Conservation (phyloP, 2,113 vertebrate genomes). For the Oncorhynchus tshawytscha region DNA sequence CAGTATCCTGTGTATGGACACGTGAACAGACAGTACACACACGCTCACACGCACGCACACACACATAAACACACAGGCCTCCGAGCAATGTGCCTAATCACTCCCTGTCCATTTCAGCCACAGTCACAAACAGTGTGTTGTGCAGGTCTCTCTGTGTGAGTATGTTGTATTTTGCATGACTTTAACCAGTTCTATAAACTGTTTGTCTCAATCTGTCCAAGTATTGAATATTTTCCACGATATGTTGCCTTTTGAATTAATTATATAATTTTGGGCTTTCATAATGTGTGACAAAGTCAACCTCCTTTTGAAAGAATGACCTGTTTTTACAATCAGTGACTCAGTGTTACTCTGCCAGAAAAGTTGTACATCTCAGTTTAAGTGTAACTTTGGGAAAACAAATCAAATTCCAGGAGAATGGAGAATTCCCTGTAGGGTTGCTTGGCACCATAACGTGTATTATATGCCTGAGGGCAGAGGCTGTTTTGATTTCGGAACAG, state of each 20-base stretch:
- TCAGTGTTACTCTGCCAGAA: slow-evolving; percentile 7
- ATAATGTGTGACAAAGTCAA: neutral
- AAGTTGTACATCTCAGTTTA: slow-evolving; percentile 10
- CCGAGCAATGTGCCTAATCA: slow-evolving; percentile 54
- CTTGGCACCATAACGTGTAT: slow-evolving; percentile 39
- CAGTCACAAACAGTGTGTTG: slow-evolving; percentile 47
- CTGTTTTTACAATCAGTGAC: slow-evolving; percentile 22
- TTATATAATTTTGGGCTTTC: neutral
- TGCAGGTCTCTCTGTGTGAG: neutral
- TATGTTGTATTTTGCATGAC: slow-evolving; percentile 58
- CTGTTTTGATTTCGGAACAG: slow-evolving; percentile 15
- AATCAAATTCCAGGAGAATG: slow-evolving; percentile 13
- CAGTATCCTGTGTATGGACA: slow-evolving; percentile 1
- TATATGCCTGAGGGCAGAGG: slow-evolving; percentile 28
- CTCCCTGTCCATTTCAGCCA: slow-evolving; percentile 55
- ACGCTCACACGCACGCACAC: neutral
- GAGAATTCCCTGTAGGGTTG: slow-evolving; percentile 26
- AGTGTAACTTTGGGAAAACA: slow-evolving; percentile 30
- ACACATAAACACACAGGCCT: slow-evolving; percentile 1
- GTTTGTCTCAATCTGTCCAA: slow-evolving; percentile 17
- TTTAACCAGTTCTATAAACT: slow-evolving; percentile 42
- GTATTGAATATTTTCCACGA: neutral
- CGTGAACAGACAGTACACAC: neutral
- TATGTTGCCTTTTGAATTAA: neutral
- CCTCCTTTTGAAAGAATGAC: slow-evolving; percentile 19